Evolutionary conservation across 2,113 vertebrate species (phyloP), one percentile per base, ranked within the genome.

Genomic region (Ifrita kowaldi): DNA sequence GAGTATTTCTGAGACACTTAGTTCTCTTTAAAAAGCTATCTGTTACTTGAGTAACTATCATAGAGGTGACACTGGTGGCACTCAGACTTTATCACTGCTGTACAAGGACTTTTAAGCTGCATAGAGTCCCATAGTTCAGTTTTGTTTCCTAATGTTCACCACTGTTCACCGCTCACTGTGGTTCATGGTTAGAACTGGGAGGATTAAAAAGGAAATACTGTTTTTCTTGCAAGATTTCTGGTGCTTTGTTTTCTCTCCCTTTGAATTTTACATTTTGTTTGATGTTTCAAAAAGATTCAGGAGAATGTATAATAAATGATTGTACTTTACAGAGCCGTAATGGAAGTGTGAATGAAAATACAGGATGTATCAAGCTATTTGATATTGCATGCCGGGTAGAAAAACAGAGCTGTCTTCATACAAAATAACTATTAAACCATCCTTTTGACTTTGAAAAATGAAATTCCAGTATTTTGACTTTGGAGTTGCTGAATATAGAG

Each of bases 401-500:
- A 53, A 87, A 93, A 80, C 23, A 81, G 55, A 89, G 42, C 57
- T 93, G 53, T 86, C 71, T 86, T 91, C 57, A 50, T 79, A 35
- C 47, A 37, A 92, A 91, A 87, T 75, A 82, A 85, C 91, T 93
- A 68, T 76, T 91, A 94, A 91, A 87, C 67, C 44, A 83, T 87
- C 42, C 18, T 93, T 96, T 85, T 11, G 10, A 79, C 69, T 92
- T 82, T 93, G 74, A 94, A 87, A 96, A 90, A 90, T 92, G 52
- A 75, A 89, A 74, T 96, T 74, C 37, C 33, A 75, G 27, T 86
- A 85, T 53, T 77, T 90, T 89, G 47, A 90, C 79, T 76, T 95
- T 94, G 80, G 24, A 73, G 32, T 6, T 89, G 59, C 37, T 85
- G 42, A 89, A 75, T 76, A 68, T 28, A 68, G 47, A 39, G 47